phyloP scores from a whole-genome alignment of 2,113 vertebrate species.

The Caretta caretta region DNA sequence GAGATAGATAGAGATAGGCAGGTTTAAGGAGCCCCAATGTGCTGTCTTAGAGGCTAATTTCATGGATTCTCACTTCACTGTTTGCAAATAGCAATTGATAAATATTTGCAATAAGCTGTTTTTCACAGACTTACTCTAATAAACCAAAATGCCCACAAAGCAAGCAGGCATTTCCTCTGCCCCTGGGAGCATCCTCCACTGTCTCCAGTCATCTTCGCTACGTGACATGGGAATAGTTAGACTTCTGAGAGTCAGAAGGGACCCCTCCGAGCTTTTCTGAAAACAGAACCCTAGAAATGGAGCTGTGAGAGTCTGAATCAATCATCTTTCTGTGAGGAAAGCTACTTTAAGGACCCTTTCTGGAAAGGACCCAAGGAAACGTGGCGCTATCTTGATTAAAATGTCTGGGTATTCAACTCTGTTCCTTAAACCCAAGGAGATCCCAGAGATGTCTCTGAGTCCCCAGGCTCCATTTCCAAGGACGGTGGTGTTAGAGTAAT shows the following conservation, averaged over 20 bases:
- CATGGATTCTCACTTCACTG: not conserved
- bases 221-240: not conserved
- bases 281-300: not conserved
- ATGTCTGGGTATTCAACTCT: not conserved
- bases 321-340: not conserved
- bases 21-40: not conserved
- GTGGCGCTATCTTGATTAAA: not conserved
- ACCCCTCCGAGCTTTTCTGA: not conserved
- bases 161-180: not conserved
- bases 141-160: not conserved
- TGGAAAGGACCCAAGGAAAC: not conserved
- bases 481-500: not conserved
- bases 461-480: not conserved
- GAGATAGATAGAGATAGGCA: not conserved
- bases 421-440: not conserved
- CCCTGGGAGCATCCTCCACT: not conserved
- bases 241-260: not conserved
- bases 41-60: not conserved
- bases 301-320: not conserved
- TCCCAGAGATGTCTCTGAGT: not conserved
- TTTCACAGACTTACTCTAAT: not conserved
- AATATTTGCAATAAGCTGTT: not conserved
- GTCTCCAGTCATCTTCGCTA: not conserved
- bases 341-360: not conserved
- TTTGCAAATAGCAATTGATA: not conserved